These are phyloP conservation scores for Ginglymostoma cirratum DNA, from an alignment of 2,113 vertebrate genomes.

Conservation along the genomic window DNA sequence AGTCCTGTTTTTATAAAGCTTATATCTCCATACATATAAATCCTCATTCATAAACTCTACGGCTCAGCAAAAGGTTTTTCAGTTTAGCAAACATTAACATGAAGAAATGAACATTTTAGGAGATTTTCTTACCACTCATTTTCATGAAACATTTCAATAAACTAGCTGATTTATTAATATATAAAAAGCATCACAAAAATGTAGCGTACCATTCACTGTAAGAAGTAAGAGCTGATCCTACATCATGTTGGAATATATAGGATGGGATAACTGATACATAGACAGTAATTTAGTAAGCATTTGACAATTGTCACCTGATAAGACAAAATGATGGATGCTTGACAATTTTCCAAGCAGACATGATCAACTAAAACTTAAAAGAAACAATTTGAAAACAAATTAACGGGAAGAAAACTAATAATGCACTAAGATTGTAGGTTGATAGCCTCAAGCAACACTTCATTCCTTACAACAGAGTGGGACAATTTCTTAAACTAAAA, in stretches of 20 bases:
- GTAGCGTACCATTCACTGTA: background rate
- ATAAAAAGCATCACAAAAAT: background rate
- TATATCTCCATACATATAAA: background rate
- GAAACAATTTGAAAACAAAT: background rate
- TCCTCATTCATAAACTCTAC: background rate
- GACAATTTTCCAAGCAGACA: background rate
- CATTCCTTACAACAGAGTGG: background rate
- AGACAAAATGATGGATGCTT: background rate
- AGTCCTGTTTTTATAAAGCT: background rate
- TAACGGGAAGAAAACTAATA: background rate
- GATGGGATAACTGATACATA: background rate
- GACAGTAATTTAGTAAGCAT: background rate
- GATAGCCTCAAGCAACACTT: background rate
- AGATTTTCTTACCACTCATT: background rate
- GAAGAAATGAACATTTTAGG: background rate
- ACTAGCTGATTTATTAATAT: background rate
- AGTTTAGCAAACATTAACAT: background rate
- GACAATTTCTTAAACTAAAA: background rate
- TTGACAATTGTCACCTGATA: background rate
- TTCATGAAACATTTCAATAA: constrained; percentile 33
- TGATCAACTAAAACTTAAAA: background rate
- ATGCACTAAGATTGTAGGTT: background rate
- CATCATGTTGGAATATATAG: background rate
- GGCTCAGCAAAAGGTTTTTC: background rate
- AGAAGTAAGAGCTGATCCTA: background rate